Base-by-base conservation (phyloP, 2,113 vertebrate genomes). In the Xenus cinereus region DNA sequence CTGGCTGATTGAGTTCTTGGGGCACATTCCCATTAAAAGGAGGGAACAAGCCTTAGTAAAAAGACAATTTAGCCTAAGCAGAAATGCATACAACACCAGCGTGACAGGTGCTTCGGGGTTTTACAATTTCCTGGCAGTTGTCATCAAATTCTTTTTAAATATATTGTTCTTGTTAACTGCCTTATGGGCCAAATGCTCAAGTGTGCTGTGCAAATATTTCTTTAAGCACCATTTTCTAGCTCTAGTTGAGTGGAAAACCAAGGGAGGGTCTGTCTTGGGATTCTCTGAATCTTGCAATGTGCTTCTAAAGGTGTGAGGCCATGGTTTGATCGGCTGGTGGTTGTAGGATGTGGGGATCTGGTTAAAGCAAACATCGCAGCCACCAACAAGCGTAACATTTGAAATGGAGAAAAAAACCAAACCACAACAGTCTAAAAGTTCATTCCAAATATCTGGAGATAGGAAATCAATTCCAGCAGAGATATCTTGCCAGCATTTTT, bases 331-430 rank as follows among this genome's bases (percentile, higher is more conserved):
- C 1, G 2, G n/a, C 30, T 54, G 63, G 39, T 66, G 8, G 20
- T n/a, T 66, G 46, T 54, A 24, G 59, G 41, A 10, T 0, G 3
- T 4, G 59, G 33, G 13, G 20, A 9, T 54, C 39, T 14, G 18
- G 24, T 35, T 68, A 32, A 39, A 76, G 26, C 23, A 69, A 20
- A 18, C 1, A 1, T 13, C 45, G 54, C 19, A 68, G 24, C 33
- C 10, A 9, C 18, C 7, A 7, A 9, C 19, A 43, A 17, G 7
- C 2, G 20, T 1, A 48, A 33, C 8, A 4, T 6, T 35, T 39
- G 60, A 69, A 69, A 73, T 4, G 43, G 23, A 3, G 12, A 10
- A 27, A 59, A 33, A 35, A 37, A 59, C 27, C n/a, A 43, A 12
- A 26, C 37, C 37, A 39, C 37, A 39, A 39, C 7, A 20, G 7